phyloP scores from a whole-genome alignment of 2,113 vertebrate genomes.

The Felis chaus region DNA sequence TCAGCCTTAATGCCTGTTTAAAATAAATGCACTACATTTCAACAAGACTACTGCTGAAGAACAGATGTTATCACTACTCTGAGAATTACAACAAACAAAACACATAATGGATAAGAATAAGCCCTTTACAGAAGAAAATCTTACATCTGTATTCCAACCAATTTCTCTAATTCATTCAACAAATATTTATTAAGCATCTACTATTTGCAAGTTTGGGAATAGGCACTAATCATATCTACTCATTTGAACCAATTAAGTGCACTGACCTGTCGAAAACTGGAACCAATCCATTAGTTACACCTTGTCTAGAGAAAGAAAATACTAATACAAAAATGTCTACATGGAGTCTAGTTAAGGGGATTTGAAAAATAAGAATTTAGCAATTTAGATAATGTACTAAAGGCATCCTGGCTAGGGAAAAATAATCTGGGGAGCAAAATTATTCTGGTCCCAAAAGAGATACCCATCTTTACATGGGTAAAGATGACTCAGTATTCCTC shows the following conservation, averaged over 20 bases:
- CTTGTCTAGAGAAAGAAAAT: neutral
- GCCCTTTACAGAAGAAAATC: neutral
- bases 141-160: neutral
- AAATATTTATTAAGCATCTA: neutral
- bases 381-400: neutral
- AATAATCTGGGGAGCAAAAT: neutral
- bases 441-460: neutral
- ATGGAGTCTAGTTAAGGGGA: neutral
- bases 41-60: neutral
- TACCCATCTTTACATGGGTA: neutral
- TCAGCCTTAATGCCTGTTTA: neutral
- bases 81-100: neutral
- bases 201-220: neutral
- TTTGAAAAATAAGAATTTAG: neutral
- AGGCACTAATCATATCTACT: neutral
- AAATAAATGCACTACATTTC: neutral
- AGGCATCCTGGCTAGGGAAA: neutral
- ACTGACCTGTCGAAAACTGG: neutral
- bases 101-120: neutral
- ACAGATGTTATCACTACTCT: neutral
- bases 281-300: neutral
- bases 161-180: neutral
- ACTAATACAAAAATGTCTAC: neutral
- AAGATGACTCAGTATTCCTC: neutral
- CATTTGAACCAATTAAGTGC: neutral